Percentiles rank a stretch among this genome's conserved stretches.
phyloP scores from a whole-genome alignment of 2,888 invertebrate species.

The Heterodera filipjevi region DNA sequence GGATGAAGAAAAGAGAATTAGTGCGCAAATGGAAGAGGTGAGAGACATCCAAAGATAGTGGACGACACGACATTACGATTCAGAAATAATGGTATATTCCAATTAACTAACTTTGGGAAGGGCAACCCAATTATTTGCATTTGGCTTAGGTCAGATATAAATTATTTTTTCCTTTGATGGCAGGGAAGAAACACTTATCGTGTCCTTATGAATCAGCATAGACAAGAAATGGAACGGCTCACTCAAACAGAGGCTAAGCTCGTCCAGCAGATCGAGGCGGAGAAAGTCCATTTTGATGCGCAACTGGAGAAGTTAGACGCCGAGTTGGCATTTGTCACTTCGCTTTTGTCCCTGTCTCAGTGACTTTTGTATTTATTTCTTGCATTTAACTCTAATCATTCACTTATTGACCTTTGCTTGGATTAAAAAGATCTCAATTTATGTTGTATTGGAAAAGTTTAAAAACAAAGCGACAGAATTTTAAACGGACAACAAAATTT shows the following conservation, averaged over 20 bases:
- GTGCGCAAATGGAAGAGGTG: neutral
- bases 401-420: neutral
- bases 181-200: neutral
- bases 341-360: neutral
- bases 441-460: neutral
- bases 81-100: too few relatives aligned
- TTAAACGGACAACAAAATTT: neutral
- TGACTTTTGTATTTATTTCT: neutral
- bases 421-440: neutral
- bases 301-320: neutral
- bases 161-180: neutral
- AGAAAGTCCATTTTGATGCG: neutral
- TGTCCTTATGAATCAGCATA: neutral
- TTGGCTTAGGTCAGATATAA: neutral
- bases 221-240: neutral
- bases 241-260: neutral
- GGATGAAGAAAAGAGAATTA: neutral
- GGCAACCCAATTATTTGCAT: neutral
- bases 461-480: too few relatives aligned
- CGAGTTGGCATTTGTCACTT: neutral
- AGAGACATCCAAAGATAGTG: neutral
- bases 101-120: too few relatives aligned
- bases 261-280: neutral
- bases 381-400: neutral
- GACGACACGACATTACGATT: too few relatives aligned